phyloP scores from a whole-genome alignment of 2,113 vertebrate species.

The Atractosteus spatula region DNA sequence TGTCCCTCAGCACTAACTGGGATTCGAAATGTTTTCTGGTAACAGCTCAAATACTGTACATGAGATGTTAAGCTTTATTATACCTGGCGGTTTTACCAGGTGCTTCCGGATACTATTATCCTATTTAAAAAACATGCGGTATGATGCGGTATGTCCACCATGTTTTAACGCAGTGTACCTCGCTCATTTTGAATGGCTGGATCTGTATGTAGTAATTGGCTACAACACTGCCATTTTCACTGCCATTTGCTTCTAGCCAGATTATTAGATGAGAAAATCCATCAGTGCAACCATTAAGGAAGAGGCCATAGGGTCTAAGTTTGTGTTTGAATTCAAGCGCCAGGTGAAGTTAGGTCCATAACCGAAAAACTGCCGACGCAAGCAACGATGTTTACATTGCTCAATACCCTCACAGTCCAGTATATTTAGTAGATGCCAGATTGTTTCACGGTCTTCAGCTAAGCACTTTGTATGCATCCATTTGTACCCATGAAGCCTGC shows the following conservation, averaged over 20 bases:
- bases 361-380: background rate
- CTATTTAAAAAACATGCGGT: too few species aligned
- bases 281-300: background rate
- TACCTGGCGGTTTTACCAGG: too few species aligned
- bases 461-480: background rate
- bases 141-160: background rate
- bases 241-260: background rate
- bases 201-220: background rate
- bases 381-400: too few species aligned
- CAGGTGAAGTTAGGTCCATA: background rate
- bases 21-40: too few species aligned
- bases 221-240: background rate
- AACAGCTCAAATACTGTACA: too few species aligned
- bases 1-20: too few species aligned
- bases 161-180: background rate
- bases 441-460: background rate
- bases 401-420: background rate
- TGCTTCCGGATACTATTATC: too few species aligned
- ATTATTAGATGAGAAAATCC: background rate
- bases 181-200: background rate
- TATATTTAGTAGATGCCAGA: background rate
- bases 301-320: background rate
- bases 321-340: background rate
- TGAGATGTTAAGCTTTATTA: too few species aligned
- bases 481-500: background rate